Evolutionary conservation across 2,113 vertebrate genomes (phyloP).

Genomic region (Rattus norvegicus): GRCr8 NC_086019.1:226303001-226303500

Average conservation of each 20-base stretch:
- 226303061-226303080: conserved; percentile 82
- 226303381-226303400: background rate
- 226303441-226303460: background rate
- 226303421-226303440: conserved; percentile 14
- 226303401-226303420: background rate
- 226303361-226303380: conserved; percentile 20
- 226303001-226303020: conserved; percentile 84
- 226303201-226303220: conserved; percentile 31
- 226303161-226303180: conserved; percentile 68
- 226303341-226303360: background rate
- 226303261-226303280: background rate
- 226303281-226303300: background rate
- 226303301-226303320: background rate
- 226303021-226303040: conserved; percentile 80
- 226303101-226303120: conserved; percentile 77
- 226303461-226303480: background rate
- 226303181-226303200: conserved; percentile 42
- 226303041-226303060: conserved; percentile 82
- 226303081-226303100: conserved; percentile 81
- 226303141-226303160: conserved; percentile 51
- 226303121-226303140: conserved; percentile 80
- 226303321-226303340: background rate
- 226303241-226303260: background rate
- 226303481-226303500: background rate
- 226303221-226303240: conserved; percentile 3